Evolutionary conservation across 2,888 invertebrate species (phyloP).

Genomic region (Rotaria macrura): DNA sequence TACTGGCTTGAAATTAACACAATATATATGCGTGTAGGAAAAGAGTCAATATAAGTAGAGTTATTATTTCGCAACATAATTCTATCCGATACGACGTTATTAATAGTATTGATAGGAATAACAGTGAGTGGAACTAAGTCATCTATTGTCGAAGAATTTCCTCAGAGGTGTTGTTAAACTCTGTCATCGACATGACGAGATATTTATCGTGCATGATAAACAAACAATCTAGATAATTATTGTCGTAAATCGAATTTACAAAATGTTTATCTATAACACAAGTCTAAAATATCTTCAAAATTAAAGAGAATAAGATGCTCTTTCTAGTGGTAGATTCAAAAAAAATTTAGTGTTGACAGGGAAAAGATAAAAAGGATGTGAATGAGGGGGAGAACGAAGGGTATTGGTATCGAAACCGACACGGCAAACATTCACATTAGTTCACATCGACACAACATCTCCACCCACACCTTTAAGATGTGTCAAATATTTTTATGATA

Average conservation of each 20-base stretch:
- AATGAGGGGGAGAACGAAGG: no score
- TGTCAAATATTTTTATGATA: no score
- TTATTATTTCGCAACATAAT: not conserved
- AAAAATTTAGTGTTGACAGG: no score
- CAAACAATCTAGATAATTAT: not conserved
- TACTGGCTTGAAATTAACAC: not conserved
- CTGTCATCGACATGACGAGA: not conserved
- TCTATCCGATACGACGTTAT: not conserved
- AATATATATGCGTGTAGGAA: not conserved
- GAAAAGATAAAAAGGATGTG: no score
- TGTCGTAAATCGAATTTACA: not conserved
- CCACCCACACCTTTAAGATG: no score
- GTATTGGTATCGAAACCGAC: no score
- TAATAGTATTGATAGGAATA: not conserved
- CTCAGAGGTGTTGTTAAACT: not conserved
- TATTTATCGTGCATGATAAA: not conserved
- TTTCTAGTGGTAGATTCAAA: no score
- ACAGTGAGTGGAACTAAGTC: not conserved
- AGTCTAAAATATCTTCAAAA: no score
- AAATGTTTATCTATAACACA: not conserved
- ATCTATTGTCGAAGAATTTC: not conserved
- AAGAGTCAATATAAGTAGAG: not conserved
- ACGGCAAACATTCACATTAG: no score
- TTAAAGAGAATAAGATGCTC: no score
- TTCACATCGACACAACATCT: no score